Evolutionary conservation across 2,888 invertebrate genomes (phyloP), one percentile per base, ranked within the genome.

Genomic region (Alitta virens): DNA sequence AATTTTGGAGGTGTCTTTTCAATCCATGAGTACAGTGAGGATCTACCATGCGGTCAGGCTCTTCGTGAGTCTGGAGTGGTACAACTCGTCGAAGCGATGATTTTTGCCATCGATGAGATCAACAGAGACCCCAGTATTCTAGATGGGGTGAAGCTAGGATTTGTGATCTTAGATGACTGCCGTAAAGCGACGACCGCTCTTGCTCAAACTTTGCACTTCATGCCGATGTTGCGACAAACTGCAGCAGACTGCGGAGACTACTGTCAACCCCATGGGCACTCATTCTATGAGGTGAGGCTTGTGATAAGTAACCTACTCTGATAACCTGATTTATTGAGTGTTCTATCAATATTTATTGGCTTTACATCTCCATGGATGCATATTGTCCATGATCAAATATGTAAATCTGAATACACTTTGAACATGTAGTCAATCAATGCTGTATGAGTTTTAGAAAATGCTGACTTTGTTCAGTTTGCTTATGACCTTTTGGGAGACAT

Each of bases 141-240:
- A 26, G 69, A 71, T 1, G 64, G 71, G 46, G 33, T 72, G 1
- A 64, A 57, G 2, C 64, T 76, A 14, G 76, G 76, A 1, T 72
- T 67, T 52, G 69, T 69, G 38, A 66, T 75, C 25, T 55, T 74
- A 43, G 75, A 76, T 58, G 74, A 74, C 67, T 76, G 76, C 53
- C 68, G 66, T 25, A 74, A 71, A 53, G 66, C 71, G 23, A 72
- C 65, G 2, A 70, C 71, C 1, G 73, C 76, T 3, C 57, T 75
- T n/a, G 68, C 64, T 2, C 66, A 71, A 40, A 68, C 72, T 16
- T 60, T 75, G 38, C 68, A 70, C 40, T 73, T 76, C 57, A 68
- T 75, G 58, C 68, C 68, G 12, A 54, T 64, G 53, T 23, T 50
- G 40, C 27, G 60, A 23, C 24, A 53, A n/a, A 40, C 53, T 2